These are phyloP conservation scores for Rhyacophila brunnea DNA, from an alignment of 1,140 invertebrate genomes.

Conservation along the genomic window DNA sequence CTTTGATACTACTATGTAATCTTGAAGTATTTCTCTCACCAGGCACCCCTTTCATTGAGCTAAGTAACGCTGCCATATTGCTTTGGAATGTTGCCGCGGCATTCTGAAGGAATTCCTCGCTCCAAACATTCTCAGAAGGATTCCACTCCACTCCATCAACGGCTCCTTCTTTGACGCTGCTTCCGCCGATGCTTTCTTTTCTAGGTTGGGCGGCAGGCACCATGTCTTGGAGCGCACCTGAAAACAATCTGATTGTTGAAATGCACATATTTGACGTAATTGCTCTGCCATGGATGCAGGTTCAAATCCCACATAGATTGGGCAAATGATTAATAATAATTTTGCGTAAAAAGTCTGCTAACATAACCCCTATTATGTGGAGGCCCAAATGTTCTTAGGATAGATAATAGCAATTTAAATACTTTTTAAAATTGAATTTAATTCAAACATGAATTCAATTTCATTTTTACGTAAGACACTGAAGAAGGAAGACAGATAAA, in stretches of 20 bases:
- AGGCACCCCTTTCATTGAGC: constrained; percentile 47
- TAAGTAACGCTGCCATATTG: constrained; percentile 59
- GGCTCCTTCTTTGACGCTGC: constrained; percentile 29
- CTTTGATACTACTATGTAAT: no score
- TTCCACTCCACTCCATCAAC: constrained; percentile 30
- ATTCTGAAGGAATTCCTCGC: constrained; percentile 63
- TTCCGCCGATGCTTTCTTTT: constrained; percentile 33
- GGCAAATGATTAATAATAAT: background rate
- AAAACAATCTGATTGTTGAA: background rate
- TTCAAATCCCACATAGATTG: background rate
- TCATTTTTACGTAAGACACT: no score
- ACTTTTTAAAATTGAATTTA: no score
- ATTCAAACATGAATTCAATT: no score
- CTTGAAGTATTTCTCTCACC: constrained; percentile 37
- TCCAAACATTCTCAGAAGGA: constrained; percentile 54
- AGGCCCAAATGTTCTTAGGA: background rate
- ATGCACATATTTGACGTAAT: background rate
- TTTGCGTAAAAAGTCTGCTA: background rate
- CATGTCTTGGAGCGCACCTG: constrained; percentile 61
- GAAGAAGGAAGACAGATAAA: no score
- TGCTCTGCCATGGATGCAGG: background rate
- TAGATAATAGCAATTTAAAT: background rate
- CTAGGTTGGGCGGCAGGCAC: constrained; percentile 39
- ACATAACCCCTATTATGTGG: background rate
- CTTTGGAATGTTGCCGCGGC: constrained; percentile 61